These are phyloP conservation scores for Sialia sialis DNA, from an alignment of 2,113 vertebrate genomes.

Conservation along the genomic window DNA sequence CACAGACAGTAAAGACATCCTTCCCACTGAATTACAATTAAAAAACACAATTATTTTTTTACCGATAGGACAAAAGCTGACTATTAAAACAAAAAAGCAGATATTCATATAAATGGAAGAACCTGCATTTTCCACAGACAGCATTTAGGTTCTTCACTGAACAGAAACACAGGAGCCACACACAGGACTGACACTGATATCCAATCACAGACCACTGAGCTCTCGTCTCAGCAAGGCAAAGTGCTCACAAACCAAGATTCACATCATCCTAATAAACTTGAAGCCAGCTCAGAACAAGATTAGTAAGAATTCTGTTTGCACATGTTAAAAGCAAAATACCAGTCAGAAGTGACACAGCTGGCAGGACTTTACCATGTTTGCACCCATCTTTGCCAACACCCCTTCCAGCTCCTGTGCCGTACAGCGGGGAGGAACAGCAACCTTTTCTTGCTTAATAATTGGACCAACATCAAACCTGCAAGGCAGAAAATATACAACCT, in stretches of 20 bases:
- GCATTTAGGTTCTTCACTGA: background rate
- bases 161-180: accelerated
- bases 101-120: background rate
- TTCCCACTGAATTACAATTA: background rate
- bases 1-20: background rate
- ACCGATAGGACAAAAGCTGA: background rate
- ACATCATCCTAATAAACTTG: background rate
- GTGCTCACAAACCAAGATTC: background rate
- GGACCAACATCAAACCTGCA: constrained; percentile 92
- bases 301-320: background rate
- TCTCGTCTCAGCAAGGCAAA: background rate
- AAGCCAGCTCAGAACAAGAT: background rate
- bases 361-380: constrained; percentile 76
- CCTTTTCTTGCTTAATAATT: constrained; percentile 82
- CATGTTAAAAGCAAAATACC: background rate
- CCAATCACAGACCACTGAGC: background rate
- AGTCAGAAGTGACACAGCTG: background rate
- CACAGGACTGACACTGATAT: accelerated
- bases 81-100: background rate
- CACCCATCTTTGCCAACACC: constrained; percentile 79
- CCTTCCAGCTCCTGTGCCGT: constrained; percentile 83
- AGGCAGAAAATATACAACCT: background rate
- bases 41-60: background rate
- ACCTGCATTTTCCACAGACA: background rate
- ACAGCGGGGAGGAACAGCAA: constrained; percentile 77